phyloP scores from a whole-genome alignment of 2,888 invertebrate species.

The Plebejus argus region DNA sequence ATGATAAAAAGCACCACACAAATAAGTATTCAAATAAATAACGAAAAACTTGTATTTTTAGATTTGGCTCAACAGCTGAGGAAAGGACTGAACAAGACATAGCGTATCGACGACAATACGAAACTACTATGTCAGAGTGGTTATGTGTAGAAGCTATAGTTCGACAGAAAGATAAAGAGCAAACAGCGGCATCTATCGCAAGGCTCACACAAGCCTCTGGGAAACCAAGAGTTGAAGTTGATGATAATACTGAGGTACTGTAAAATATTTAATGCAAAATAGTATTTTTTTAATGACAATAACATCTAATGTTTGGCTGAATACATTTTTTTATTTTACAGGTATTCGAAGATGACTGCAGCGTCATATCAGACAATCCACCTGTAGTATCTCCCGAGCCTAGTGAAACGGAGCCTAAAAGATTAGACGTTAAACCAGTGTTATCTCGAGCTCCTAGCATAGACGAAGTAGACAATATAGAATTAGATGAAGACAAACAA shows the following conservation, averaged over 20 bases:
- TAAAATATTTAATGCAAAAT: not conserved
- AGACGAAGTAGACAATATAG: conserved; percentile 74
- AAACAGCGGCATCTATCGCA: conserved; percentile 91
- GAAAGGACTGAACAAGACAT: conserved; percentile 84
- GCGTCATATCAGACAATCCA: conserved; percentile 79
- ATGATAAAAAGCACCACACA: too few relatives aligned
- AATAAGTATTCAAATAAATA: too few relatives aligned
- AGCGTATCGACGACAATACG: conserved; percentile 88
- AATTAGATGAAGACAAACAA: conserved; percentile 65
- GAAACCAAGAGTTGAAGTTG: conserved; percentile 65
- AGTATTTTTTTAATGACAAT: not conserved
- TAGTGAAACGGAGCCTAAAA: conserved; percentile 70
- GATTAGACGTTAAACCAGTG: conserved; percentile 60
- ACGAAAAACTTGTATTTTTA: conserved; percentile 43
- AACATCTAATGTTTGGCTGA: not conserved
- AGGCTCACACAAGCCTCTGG: conserved; percentile 88
- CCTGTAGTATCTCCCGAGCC: conserved; percentile 75
- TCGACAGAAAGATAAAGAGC: conserved; percentile 89
- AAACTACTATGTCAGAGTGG: conserved; percentile 97
- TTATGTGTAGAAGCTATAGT: conserved; percentile 96
- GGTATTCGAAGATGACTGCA: conserved; percentile 82
- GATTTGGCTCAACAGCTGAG: conserved; percentile 85
- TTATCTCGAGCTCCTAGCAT: conserved; percentile 73
- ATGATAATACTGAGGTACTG: conserved; percentile 48
- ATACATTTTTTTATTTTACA: conserved; percentile 44